These are phyloP conservation scores for Melinaea menophilus DNA, from an alignment of 2,888 invertebrate genomes.

Conservation along the genomic window DNA sequence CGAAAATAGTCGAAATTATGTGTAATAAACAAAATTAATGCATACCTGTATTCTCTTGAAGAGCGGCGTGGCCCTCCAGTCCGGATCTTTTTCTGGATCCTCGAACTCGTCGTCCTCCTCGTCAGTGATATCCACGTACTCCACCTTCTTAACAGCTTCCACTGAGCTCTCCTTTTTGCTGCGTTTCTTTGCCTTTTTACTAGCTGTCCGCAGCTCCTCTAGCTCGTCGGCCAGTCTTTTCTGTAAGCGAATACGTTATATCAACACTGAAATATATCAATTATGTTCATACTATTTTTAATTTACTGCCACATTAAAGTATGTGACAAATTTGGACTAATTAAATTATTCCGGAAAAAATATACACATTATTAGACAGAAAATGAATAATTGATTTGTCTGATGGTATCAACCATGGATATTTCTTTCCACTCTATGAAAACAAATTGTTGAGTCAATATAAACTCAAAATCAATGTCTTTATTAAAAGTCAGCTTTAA, in stretches of 20 bases:
- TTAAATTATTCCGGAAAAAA: no score
- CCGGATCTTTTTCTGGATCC: conserved; percentile 77
- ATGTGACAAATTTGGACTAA: no score
- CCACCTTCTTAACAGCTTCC: conserved; percentile 43
- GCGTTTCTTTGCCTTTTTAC: conserved; percentile 46
- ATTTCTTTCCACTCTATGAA: no score
- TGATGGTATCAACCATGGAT: no score
- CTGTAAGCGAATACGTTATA: conserved; percentile 37
- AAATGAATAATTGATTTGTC: no score
- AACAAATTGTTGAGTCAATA: no score
- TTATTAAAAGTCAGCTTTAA: neutral
- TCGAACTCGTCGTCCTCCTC: conserved; percentile 57
- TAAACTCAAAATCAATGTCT: no score
- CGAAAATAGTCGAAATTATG: no score
- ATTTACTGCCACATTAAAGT: no score
- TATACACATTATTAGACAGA: no score
- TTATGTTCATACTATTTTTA: neutral
- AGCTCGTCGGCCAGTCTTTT: conserved; percentile 64
- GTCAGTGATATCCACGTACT: conserved; percentile 56
- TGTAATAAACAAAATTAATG: neutral
- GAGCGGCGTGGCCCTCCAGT: conserved; percentile 83
- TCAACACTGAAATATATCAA: neutral
- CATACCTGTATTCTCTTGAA: conserved; percentile 70
- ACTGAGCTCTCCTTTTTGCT: conserved; percentile 43
- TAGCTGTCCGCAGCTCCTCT: conserved; percentile 50